phyloP scores from a whole-genome alignment of 2,797 vertebrate genomes.

The Sciurus vulgaris region DNA sequence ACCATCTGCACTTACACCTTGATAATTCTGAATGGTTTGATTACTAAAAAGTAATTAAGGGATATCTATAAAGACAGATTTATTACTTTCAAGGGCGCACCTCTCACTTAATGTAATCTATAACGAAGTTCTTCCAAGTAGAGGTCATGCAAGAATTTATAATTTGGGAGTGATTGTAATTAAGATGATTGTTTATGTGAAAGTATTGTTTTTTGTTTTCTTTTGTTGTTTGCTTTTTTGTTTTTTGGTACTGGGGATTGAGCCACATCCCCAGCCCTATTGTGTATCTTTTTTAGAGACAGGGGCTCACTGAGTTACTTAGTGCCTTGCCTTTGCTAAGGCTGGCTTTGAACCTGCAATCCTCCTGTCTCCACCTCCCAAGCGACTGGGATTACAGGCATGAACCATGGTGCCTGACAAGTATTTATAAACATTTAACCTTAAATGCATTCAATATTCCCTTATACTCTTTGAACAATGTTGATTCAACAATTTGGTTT shows the following conservation, averaged over 20 bases:
- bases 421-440: conserved; percentile 36
- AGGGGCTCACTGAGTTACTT: too few species aligned
- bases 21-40: conserved; percentile 41
- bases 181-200: conserved; percentile 18
- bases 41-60: conserved; percentile 33
- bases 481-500: conserved; percentile 38
- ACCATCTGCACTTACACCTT: neutral
- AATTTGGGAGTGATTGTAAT: conserved; percentile 56
- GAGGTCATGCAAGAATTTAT: neutral
- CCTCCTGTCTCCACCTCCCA: too few species aligned
- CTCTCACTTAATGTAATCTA: conserved; percentile 41
- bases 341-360: too few species aligned
- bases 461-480: conserved; percentile 32
- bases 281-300: too few species aligned
- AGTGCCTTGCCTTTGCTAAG: too few species aligned
- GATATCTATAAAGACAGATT: conserved; percentile 29
- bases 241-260: too few species aligned
- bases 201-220: neutral
- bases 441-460: conserved; percentile 1
- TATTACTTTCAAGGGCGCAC: conserved; percentile 30
- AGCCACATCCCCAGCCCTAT: too few species aligned
- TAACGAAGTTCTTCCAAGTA: conserved; percentile 43
- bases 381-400: too few species aligned
- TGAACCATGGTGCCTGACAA: too few species aligned
- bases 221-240: neutral